Evolutionary conservation across 2,888 invertebrate species (phyloP).

Genomic region (Eupithecia exiguata): DNA sequence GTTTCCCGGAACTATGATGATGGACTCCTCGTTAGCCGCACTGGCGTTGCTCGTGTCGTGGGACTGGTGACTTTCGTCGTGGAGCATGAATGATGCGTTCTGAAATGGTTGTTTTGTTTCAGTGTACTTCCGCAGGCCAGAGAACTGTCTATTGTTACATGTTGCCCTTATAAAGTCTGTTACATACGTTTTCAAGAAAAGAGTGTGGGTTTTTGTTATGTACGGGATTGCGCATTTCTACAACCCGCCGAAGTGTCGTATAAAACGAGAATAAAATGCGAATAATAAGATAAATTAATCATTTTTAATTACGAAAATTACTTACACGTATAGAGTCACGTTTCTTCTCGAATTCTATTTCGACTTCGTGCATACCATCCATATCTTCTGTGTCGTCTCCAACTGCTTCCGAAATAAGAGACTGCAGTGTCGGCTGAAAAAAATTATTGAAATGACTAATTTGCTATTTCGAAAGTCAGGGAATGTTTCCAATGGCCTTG

Average conservation of each 20-base stretch:
- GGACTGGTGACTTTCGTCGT: constrained; percentile 35
- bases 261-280: not conserved
- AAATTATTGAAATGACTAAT: too few species aligned
- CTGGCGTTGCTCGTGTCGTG: constrained; percentile 18
- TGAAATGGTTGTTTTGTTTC: not conserved
- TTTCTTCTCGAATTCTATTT: constrained; percentile 33
- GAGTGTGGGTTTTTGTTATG: too few species aligned
- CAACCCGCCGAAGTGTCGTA: not conserved
- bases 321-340: constrained; percentile 21
- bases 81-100: constrained; percentile 26
- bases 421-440: constrained; percentile 45
- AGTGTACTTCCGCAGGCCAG: not conserved
- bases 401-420: constrained; percentile 54
- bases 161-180: too few species aligned
- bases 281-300: not conserved
- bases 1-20: constrained; percentile 33
- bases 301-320: not conserved
- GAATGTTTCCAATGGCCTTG: not conserved
- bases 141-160: too few species aligned
- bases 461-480: not conserved
- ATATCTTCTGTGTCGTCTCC: constrained; percentile 42
- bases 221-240: not conserved
- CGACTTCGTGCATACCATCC: constrained; percentile 34
- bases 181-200: not conserved
- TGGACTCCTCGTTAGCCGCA: constrained; percentile 25